phyloP scores from a whole-genome alignment of 2,888 invertebrate genomes.

The Graphium colonna region DNA sequence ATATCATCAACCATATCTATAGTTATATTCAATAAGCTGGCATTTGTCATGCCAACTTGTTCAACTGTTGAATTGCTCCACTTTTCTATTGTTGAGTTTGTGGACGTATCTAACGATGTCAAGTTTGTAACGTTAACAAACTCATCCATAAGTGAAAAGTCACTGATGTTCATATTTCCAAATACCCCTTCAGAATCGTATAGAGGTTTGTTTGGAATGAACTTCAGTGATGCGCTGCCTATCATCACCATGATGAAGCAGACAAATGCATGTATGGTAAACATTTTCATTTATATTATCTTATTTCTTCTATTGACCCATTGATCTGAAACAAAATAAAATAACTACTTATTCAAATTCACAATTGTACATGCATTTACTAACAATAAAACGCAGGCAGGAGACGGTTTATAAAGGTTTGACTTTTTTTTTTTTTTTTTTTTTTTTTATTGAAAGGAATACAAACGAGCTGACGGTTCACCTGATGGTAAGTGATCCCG shows the following conservation, averaged over 20 bases:
- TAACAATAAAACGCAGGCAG: too few relatives aligned
- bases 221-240: conserved; percentile 5
- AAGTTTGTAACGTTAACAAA: neutral
- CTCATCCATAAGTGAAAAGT: neutral
- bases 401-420: too few relatives aligned
- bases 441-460: too few relatives aligned
- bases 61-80: neutral
- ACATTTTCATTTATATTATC: too few relatives aligned
- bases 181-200: neutral
- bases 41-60: neutral
- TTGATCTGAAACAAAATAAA: too few relatives aligned
- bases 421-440: too few relatives aligned
- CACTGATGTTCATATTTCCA: neutral
- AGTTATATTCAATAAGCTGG: neutral
- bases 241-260: neutral
- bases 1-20: neutral
- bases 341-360: too few relatives aligned
- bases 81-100: neutral
- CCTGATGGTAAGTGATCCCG: too few relatives aligned
- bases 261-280: too few relatives aligned
- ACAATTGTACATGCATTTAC: too few relatives aligned
- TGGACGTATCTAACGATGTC: neutral
- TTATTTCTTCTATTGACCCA: too few relatives aligned
- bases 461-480: too few relatives aligned
- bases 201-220: neutral